Base-by-base conservation (phyloP, 2,113 vertebrate species). In the Orthochromis indermauri region DNA sequence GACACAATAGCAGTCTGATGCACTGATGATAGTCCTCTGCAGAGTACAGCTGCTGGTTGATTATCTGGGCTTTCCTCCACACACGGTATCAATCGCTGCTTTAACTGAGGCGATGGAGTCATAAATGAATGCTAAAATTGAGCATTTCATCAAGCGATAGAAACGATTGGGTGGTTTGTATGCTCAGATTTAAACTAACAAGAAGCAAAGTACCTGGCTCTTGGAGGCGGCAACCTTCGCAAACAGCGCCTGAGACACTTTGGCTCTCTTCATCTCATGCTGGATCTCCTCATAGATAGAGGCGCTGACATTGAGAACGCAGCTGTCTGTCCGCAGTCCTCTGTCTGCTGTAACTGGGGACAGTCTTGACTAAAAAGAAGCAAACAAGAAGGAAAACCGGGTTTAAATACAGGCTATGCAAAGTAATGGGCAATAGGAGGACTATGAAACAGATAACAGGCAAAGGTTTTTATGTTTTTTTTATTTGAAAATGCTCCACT, bases 281-380 rank as follows among this genome's bases (percentile, higher is more conserved):
- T 95, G 95, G 51, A 96, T 95, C 82, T 96, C 95, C 76, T 95
- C 95, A 5, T 96, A 96, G 93, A 96, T 96, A 5, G 94, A 92
- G 26, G 92, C 71, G 24, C 87, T 94, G 91, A 96, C 90, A 37
- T 92, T 86, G 13, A 96, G 94, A 45, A 94, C 86, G 55, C 93
- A 95, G 24, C 93, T 94, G 85, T 96, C 95, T 12, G 90, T 87
- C 93, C 94, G 94, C 91, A 95, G 66, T 57, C 90, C 91, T 87
- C 93, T 90, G 87, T 94, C 94, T 80, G 84, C 90, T 63, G 86
- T 76, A 13, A 93, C 91, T 6, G 95, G 95, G 78, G 95, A 96
- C 81, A 96, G 86, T 87, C 94, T 94, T 6, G 96, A 94, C 95
- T 95, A 11, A 53, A 54, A 85, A 54, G 24, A 85, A 21, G 33